A percentile compares a stretch with the other conserved stretches of the same genome.
Conservation (phyloP, 2,113 vertebrate species). For the Seriola quinqueradiata region DNA sequence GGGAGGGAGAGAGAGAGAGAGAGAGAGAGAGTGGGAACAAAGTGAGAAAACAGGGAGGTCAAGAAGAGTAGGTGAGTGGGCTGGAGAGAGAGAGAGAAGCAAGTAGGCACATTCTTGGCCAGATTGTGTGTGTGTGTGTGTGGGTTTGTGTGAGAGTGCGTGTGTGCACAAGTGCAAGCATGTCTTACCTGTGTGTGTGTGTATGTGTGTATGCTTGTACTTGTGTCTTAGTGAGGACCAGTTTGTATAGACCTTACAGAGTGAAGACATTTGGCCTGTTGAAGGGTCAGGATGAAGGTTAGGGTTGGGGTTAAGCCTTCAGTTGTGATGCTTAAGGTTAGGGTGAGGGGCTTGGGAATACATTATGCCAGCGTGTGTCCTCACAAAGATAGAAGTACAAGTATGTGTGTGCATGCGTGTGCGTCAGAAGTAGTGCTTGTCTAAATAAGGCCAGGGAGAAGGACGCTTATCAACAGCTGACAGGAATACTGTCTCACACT, state of each 20-base stretch:
- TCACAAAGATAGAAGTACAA: too few relatives aligned
- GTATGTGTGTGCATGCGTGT: conserved; percentile 27
- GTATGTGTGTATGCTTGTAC: neutral
- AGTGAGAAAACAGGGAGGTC: neutral
- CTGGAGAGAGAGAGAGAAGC: conserved; percentile 13
- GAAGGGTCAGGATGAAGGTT: too few relatives aligned
- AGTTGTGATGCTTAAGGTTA: too few relatives aligned
- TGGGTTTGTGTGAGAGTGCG: neutral
- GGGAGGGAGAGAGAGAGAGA: neutral
- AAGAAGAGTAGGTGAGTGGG: conserved; percentile 4
- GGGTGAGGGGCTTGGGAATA: too few relatives aligned
- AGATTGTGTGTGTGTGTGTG: neutral
- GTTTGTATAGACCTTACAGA: too few relatives aligned
- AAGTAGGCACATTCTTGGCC: conserved; percentile 41
- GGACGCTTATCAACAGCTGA: conserved; percentile 86
- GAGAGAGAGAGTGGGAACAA: conserved; percentile 11
- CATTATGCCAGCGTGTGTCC: too few relatives aligned
- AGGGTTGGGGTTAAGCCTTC: too few relatives aligned
- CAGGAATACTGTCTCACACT: conserved; percentile 77
- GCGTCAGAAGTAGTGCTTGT: conserved; percentile 81
- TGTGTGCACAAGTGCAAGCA: neutral
- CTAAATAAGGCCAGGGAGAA: conserved; percentile 90
- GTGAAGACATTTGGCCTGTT: too few relatives aligned
- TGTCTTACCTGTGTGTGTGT: conserved; percentile 6
- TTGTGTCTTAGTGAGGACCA: too few relatives aligned